Evolutionary conservation across 2,888 invertebrate species (phyloP), one percentile per base, ranked within the genome.

Genomic region (Thereva unica): DNA sequence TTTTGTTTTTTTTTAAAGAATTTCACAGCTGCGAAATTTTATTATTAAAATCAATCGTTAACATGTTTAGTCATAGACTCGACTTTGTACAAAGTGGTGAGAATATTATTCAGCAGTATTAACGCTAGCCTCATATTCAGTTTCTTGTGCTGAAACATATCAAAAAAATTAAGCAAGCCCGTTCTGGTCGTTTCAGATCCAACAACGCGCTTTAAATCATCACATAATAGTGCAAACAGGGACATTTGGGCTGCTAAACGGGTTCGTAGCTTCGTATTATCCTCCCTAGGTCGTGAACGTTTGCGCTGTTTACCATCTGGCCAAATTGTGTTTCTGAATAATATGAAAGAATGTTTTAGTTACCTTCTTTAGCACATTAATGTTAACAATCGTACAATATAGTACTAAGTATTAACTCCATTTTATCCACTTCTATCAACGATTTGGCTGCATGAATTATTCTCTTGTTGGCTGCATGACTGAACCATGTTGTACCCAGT

Each of bases 391-490:
- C 71, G 69, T 68, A 72, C 71, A 73, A 45, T 12, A 72, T 66
- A n/a, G 64, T 52, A 12, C 65, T 68, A 5, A 73, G 50, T 4
- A 72, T 12, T 42, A 88, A 88, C 4, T 91, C 89, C 64, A 92
- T 88, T 77, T 90, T 89, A 71, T 89, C 89, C 4, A 91, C 89
- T 75, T 90, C 89, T 1, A 92, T 92, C 75, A 91, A 82, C 75
- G 85, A 84, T 63, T 89, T 88, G 4, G 93, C 91, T 75, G 89
- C 89, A 74, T 92, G 91, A 49, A 92, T 84, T 73, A 93, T 93
- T 74, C 89, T 85, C 71, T 90, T 83, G 80, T 93, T 93, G 45
- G 93, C 90, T 71, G 90, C 89, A 75, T 92, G 91, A 23, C 92
- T 92, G 75, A 91, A 89, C 71, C 71, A 73, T 3, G 73, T 71